Evolutionary conservation across 1,140 invertebrate species (phyloP).

Genomic region (Zaprionus vittiger): DNA sequence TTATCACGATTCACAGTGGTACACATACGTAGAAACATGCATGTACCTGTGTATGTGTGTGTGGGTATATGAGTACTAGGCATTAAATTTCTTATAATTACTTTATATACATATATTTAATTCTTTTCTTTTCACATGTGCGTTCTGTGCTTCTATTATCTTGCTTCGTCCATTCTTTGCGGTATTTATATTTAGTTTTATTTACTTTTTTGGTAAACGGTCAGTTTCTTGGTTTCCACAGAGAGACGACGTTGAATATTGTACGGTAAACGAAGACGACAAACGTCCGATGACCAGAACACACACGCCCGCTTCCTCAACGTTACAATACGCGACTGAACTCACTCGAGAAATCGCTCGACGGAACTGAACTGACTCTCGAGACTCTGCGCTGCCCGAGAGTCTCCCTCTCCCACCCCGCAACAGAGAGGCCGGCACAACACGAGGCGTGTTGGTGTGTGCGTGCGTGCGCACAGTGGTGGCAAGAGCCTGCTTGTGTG

Average conservation of each 20-base stretch:
- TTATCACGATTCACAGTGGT: constrained; percentile 50
- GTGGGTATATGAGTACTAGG: constrained; percentile 5
- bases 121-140: constrained; percentile 13
- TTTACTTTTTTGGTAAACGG: constrained; percentile 45
- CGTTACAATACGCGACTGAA: constrained; percentile 51
- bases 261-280: constrained; percentile 11
- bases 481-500: background rate
- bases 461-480: constrained; percentile 30
- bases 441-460: constrained; percentile 16
- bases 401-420: background rate
- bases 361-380: constrained; percentile 26
- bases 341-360: constrained; percentile 43
- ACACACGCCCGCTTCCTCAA: constrained; percentile 42
- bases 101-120: constrained; percentile 11
- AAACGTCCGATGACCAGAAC: constrained; percentile 27
- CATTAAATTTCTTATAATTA: constrained; percentile 27
- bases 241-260: constrained; percentile 11
- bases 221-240: constrained; percentile 30
- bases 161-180: constrained; percentile 2
- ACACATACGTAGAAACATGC: constrained; percentile 12
- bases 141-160: constrained; percentile 15
- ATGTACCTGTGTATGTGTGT: constrained; percentile 8
- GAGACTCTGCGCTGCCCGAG: constrained; percentile 16
- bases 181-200: constrained; percentile 8
- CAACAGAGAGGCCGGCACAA: constrained; percentile 28